Conservation (phyloP, 2,797 vertebrate species). For the Gadopsis marmoratus region DNA sequence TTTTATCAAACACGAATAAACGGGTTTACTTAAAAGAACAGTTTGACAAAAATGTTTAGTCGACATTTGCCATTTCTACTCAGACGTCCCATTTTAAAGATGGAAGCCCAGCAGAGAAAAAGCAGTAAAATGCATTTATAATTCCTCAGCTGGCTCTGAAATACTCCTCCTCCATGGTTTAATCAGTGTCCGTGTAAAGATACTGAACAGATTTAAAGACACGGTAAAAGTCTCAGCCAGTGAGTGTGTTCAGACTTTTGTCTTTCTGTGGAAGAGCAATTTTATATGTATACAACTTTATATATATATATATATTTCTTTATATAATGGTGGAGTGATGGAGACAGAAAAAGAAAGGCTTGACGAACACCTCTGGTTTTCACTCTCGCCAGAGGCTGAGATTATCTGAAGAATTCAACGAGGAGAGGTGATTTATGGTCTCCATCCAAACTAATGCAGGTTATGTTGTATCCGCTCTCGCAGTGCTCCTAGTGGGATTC, state of each 20-base stretch:
- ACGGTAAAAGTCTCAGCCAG: background rate
- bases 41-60: background rate
- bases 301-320: too few species aligned
- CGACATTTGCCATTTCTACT: constrained; percentile 13
- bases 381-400: constrained; percentile 18
- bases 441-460: constrained; percentile 55
- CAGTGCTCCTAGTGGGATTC: constrained; percentile 50
- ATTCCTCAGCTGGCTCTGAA: constrained; percentile 21
- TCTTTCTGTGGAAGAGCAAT: constrained; percentile 34
- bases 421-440: constrained; percentile 65
- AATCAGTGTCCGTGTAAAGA: constrained; percentile 45
- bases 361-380: constrained; percentile 40
- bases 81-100: constrained; percentile 16
- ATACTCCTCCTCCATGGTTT: constrained; percentile 16
- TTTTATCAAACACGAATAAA: background rate
- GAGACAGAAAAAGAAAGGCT: constrained; percentile 7
- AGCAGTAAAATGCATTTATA: constrained; percentile 22
- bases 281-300: background rate
- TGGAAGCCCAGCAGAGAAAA: constrained; percentile 8
- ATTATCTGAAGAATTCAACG: constrained; percentile 42
- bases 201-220: constrained; percentile 35
- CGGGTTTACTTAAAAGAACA: background rate
- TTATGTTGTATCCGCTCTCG: constrained; percentile 58
- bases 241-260: constrained; percentile 31
- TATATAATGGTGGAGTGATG: background rate